phyloP scores from a whole-genome alignment of 2,113 vertebrate species.

The Typhlomys cinereus region DNA sequence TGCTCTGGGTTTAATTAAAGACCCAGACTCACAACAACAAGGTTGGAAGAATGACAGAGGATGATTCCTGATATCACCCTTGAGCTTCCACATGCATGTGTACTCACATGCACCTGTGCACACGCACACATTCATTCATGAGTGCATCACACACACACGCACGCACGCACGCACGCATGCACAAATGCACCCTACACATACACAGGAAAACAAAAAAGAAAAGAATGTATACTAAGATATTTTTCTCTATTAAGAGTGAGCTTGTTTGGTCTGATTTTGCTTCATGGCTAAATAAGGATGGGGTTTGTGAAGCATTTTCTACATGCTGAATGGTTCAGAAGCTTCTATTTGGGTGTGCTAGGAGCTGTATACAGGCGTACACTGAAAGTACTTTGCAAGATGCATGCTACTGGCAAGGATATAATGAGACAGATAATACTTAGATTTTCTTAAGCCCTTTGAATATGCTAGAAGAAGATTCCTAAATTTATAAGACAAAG shows the following conservation, averaged over 20 bases:
- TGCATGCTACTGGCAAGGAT: neutral
- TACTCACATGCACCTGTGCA: no score
- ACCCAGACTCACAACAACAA: no score
- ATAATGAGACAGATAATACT: neutral
- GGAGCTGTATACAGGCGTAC: neutral
- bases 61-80: no score
- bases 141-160: no score
- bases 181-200: no score
- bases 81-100: no score
- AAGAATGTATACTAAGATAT: neutral
- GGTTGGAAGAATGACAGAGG: no score
- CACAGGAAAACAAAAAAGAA: no score
- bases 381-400: neutral
- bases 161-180: no score
- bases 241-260: slow-evolving; percentile 13
- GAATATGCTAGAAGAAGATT: neutral
- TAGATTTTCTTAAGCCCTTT: neutral
- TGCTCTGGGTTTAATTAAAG: no score
- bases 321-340: neutral
- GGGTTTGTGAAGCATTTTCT: neutral
- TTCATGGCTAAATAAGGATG: neutral
- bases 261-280: neutral
- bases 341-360: neutral
- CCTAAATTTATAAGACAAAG: slow-evolving; percentile 15
- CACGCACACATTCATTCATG: no score